Base-by-base conservation (phyloP, 2,888 invertebrate species). In the Electrophaes corylata region DNA sequence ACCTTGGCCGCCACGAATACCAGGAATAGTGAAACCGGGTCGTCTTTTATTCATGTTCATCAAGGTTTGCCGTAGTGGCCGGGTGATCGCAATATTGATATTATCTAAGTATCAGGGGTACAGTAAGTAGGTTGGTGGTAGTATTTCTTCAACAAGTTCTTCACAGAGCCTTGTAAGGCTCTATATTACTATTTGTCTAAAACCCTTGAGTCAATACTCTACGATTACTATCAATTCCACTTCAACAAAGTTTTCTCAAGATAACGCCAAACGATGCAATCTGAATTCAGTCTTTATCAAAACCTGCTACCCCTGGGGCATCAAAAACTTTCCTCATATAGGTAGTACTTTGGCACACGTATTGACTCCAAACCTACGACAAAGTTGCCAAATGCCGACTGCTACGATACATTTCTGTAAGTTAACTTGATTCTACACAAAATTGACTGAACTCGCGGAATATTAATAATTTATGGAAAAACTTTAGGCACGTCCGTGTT, bases 401-500 rank as follows among this genome's bases (percentile, higher is more conserved):
- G 10, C 46, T 47, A 11, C 59, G 51, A 52, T 56, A 57, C 60
- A 61, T 61, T 60, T 47, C 59, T 58, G 56, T 45, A 14, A 14
- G 35, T 35, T 14, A 29, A 29, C 26, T 29, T 6, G 14, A 12
- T 14, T 35, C 37, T 37, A 16, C 14, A 37, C 37, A 53, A 50
- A 57, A 57, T 39, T 35, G 53, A 49, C 59, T 58, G 35, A 48
- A 71, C 63, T 67, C 65, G 46, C 23, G 53, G 68, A 72, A 74
- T 76, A 73, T 79, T 76, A 77, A 80, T 79, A 79, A 84, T 82
- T 84, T 83, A 83, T 79, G 67, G 72, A 55, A 14, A 53, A 84
- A 81, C 75, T 83, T 82, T 58, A 60, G 64, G 64, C 67, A 70
- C 75, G 73, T 73, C 75, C 75, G 69, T 73, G 76, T 78, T 78